phyloP scores from a whole-genome alignment of 1,140 invertebrate genomes.

The Drosophila parabipectinata region DNA sequence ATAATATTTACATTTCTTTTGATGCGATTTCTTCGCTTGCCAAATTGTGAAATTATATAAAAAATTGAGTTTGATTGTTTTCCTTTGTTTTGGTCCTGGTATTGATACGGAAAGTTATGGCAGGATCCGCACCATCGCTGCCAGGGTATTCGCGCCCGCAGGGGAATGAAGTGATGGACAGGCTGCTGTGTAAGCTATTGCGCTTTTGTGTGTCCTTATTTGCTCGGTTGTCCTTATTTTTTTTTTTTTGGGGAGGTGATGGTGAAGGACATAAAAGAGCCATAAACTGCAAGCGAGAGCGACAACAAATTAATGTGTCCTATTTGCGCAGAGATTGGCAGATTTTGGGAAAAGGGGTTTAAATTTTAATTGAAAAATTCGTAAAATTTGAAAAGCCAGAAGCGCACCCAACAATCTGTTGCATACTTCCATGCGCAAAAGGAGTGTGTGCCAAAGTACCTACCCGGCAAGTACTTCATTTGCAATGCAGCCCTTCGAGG shows the following conservation, averaged over 20 bases:
- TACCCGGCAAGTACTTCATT: not conserved
- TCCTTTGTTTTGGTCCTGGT: slow-evolving; percentile 13
- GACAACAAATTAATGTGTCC: slow-evolving; percentile 5
- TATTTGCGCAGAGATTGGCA: not conserved
- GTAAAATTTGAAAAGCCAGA: too few species aligned
- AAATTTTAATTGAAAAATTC: slow-evolving; percentile 31
- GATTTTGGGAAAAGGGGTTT: slow-evolving; percentile 1
- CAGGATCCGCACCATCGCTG: slow-evolving; percentile 1
- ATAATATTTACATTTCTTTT: slow-evolving; percentile 13
- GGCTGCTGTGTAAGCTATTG: not conserved
- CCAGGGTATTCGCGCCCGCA: not conserved
- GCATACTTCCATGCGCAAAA: not conserved
- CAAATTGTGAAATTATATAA: slow-evolving; percentile 65
- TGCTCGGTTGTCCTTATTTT: not conserved
- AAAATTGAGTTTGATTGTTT: slow-evolving; percentile 67
- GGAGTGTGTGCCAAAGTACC: not conserved
- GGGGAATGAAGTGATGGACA: slow-evolving; percentile 1
- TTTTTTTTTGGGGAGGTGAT: not conserved
- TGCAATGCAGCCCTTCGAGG: slow-evolving; percentile 2
- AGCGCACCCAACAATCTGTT: not conserved
- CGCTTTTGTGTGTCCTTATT: not conserved
- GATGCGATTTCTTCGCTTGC: slow-evolving; percentile 19
- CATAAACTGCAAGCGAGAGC: slow-evolving; percentile 7
- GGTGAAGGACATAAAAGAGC: not conserved
- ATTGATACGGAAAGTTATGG: slow-evolving; percentile 45